Conservation (phyloP, 2,797 vertebrate species). For the Mus caroli region DNA sequence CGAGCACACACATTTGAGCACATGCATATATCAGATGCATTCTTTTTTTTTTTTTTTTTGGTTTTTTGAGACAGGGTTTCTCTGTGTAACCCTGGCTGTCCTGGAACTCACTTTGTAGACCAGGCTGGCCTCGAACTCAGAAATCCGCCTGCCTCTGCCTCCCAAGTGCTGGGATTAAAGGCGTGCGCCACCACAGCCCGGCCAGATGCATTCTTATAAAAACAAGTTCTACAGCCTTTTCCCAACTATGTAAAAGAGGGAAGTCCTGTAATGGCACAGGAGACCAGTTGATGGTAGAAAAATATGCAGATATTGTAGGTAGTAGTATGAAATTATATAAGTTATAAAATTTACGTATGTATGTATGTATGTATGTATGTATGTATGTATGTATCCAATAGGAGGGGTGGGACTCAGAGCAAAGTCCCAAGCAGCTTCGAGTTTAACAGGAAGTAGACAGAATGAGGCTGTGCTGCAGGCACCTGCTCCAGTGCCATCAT, state of each 20-base stretch:
- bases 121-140: no score
- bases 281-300: background rate
- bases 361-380: no score
- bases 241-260: constrained; percentile 4
- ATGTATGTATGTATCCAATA: no score
- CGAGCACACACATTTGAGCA: background rate
- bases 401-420: background rate
- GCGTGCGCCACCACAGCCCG: no score
- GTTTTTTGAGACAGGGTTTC: no score
- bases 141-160: no score
- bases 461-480: background rate
- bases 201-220: background rate
- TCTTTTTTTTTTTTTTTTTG: no score
- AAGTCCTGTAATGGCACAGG: background rate
- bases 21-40: background rate
- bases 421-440: background rate
- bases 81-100: no score
- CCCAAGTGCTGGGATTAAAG: no score
- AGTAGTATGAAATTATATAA: background rate
- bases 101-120: no score
- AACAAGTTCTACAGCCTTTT: constrained; percentile 16
- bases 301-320: background rate
- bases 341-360: background rate
- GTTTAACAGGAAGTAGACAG: background rate
- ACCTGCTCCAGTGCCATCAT: background rate